Conservation (phyloP, 2,888 invertebrate species). For the Malthinus seriepunctatus region DNA sequence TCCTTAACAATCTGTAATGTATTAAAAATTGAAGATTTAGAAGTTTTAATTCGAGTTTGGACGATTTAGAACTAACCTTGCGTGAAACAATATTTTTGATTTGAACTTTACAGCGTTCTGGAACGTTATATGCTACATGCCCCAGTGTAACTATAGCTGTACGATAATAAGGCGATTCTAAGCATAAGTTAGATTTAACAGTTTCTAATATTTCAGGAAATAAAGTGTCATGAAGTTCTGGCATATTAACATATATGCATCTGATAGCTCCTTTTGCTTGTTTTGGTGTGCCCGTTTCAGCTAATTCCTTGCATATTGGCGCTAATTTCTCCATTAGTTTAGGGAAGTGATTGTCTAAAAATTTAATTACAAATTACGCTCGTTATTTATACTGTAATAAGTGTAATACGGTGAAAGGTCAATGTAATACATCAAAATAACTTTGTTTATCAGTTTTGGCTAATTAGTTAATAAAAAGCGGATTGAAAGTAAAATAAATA, state of each 20-base stretch:
- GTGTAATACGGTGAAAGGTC: too few relatives aligned
- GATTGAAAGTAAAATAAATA: not conserved
- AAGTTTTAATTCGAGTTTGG: not conserved
- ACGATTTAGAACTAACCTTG: slow-evolving; percentile 60
- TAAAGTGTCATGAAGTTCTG: slow-evolving; percentile 70
- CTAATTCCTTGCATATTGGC: slow-evolving; percentile 85
- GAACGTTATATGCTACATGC: slow-evolving; percentile 91
- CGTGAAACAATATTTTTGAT: slow-evolving; percentile 94
- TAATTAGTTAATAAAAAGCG: too few relatives aligned
- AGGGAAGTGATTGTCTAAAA: slow-evolving; percentile 71
- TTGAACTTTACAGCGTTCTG: slow-evolving; percentile 85
- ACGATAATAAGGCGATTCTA: slow-evolving; percentile 80
- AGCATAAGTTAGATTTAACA: slow-evolving; percentile 73
- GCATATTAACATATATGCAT: slow-evolving; percentile 86
- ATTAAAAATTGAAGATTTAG: slow-evolving; percentile 2
- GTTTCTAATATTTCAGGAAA: slow-evolving; percentile 84
- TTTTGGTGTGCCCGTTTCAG: slow-evolving; percentile 87
- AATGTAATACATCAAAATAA: too few relatives aligned
- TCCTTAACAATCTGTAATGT: slow-evolving; percentile 84
- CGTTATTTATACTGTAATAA: too few relatives aligned
- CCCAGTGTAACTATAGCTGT: slow-evolving; percentile 94
- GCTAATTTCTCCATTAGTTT: slow-evolving; percentile 77
- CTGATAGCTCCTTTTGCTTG: slow-evolving; percentile 96
- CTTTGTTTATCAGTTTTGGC: too few relatives aligned
- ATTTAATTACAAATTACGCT: too few relatives aligned